Percentiles rank a stretch among this genome's conserved stretches.
Conservation (phyloP, 2,888 invertebrate species). For the Allacma fusca region DNA sequence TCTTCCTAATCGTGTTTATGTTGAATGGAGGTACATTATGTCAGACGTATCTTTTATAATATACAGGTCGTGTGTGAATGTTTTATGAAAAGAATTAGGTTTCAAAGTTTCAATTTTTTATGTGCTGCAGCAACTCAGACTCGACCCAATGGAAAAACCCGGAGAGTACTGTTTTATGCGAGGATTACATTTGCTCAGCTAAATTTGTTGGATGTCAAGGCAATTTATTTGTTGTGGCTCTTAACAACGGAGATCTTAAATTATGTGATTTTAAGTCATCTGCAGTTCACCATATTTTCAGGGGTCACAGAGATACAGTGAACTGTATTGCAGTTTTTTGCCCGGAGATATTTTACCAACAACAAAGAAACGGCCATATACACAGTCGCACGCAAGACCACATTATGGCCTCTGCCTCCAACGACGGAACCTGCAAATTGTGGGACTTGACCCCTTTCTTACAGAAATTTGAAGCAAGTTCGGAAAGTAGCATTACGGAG, state of each 20-base stretch:
- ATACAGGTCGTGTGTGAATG: no score
- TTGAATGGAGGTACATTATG: slow-evolving; percentile 70
- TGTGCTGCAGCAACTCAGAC: slow-evolving; percentile 49
- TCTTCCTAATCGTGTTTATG: slow-evolving; percentile 69
- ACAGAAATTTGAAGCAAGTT: slow-evolving; percentile 53
- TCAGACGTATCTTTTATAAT: no score
- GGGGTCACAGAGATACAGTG: slow-evolving; percentile 66
- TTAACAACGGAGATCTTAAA: slow-evolving; percentile 66
- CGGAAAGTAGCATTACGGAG: slow-evolving; percentile 39
- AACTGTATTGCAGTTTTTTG: slow-evolving; percentile 66
- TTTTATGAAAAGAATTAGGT: not conserved
- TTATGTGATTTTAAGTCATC: slow-evolving; percentile 70
- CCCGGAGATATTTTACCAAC: slow-evolving; percentile 7
- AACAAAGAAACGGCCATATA: no score
- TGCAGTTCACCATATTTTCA: slow-evolving; percentile 65
- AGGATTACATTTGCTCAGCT: slow-evolving; percentile 55
- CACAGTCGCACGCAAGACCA: no score
- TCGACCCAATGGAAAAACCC: slow-evolving; percentile 56
- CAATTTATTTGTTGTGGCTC: slow-evolving; percentile 67
- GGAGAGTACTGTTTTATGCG: slow-evolving; percentile 55
- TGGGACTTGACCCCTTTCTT: slow-evolving; percentile 67
- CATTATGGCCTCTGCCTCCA: slow-evolving; percentile 70
- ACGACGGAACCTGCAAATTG: slow-evolving; percentile 70
- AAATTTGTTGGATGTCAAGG: slow-evolving; percentile 67
- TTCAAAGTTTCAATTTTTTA: no score